Conservation (phyloP, 2,113 vertebrate genomes). For the Lamprotornis superbus region DNA sequence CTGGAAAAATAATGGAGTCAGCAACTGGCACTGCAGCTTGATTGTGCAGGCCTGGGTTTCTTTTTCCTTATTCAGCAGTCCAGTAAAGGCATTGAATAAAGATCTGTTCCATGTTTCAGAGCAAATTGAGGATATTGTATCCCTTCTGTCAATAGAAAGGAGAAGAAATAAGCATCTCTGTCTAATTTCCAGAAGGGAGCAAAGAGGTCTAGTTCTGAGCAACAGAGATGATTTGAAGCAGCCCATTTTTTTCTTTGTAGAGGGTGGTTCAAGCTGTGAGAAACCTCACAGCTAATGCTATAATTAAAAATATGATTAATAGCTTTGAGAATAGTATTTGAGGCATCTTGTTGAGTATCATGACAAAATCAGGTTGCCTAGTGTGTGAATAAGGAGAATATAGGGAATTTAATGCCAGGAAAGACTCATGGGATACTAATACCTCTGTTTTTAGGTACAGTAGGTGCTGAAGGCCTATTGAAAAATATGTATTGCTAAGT, state of each 20-base stretch:
- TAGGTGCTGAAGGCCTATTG: neutral
- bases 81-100: neutral
- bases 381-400: neutral
- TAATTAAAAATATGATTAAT: neutral
- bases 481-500: neutral
- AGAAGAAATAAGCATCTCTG: neutral
- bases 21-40: neutral
- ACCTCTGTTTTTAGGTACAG: neutral
- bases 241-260: neutral
- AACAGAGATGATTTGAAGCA: neutral
- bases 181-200: neutral
- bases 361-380: neutral
- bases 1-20: neutral
- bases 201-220: neutral
- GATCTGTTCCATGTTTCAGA: neutral
- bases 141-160: neutral
- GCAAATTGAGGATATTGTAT: neutral
- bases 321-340: neutral
- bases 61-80: neutral
- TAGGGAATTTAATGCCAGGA: neutral
- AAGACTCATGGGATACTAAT: neutral
- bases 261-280: neutral
- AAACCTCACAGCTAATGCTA: neutral
- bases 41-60: neutral
- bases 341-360: neutral